Evolutionary conservation across 2,113 vertebrate genomes (phyloP), one percentile per base, ranked within the genome.

Genomic region (Hyla sarda): DNA sequence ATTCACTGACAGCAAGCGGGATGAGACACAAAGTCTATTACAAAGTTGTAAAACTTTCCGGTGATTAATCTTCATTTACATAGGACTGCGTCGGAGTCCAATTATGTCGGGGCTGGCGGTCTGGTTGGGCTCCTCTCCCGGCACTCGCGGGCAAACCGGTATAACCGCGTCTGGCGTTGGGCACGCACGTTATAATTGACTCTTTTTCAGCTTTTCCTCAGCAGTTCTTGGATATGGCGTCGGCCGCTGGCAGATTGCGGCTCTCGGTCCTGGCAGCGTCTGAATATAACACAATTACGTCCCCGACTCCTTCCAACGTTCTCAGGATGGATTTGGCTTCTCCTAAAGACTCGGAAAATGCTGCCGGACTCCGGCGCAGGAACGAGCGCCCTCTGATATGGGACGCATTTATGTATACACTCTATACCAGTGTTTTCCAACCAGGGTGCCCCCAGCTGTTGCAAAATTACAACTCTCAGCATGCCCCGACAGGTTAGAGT

Each of bases 361-460:
- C 82, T 71, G 28, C 47, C 0, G 21, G 19, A 23, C 89, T 87
- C 77, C 89, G 87, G 84, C 88, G 76, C 91, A 93, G 93, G 90
- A 92, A 93, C 87, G 52, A 65, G 84, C 89, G 90, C 89, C 83
- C 87, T 37, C 89, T 82, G 91, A 32, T 30, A 93, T 94, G 77
- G 90, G 89, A 91, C 87, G n/a, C n/a, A n/a, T n/a, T n/a, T n/a
- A n/a, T n/a, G n/a, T n/a, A n/a, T n/a, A n/a, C n/a, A n/a, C n/a
- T n/a, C n/a, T n/a, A n/a, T n/a, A n/a, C n/a, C n/a, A n/a, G n/a
- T n/a, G n/a, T n/a, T n/a, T n/a, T n/a, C n/a, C n/a, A n/a, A n/a
- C n/a, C n/a, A n/a, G n/a, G n/a, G n/a, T n/a, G n/a, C n/a, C n/a
- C n/a, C n/a, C n/a, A n/a, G n/a, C n/a, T n/a, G n/a, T n/a, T n/a